Conservation (phyloP, 2,888 invertebrate genomes). For the Orthosia cruda region DNA sequence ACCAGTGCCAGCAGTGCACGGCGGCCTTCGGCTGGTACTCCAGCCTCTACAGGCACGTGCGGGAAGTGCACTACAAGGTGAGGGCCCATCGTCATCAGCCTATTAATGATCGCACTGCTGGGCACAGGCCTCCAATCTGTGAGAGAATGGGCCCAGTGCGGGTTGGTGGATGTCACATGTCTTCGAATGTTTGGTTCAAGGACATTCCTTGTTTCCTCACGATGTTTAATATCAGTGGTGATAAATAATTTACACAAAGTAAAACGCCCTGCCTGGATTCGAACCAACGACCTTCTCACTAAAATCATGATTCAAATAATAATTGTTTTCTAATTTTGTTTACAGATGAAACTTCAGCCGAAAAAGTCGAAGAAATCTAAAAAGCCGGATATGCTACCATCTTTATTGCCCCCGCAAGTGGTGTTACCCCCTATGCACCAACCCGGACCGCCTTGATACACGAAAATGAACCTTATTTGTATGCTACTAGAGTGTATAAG, state of each 20-base stretch:
- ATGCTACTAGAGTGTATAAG: background rate
- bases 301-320: background rate
- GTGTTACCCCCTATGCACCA: slow-evolving; percentile 19
- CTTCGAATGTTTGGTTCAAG: no score
- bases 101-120: no score
- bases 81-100: no score
- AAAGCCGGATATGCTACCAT: slow-evolving; percentile 63
- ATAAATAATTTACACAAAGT: no score
- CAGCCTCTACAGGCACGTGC: background rate
- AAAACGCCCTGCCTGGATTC: slow-evolving; percentile 33
- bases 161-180: no score
- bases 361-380: slow-evolving; percentile 78
- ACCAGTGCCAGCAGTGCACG: slow-evolving; percentile 82
- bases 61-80: background rate
- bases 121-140: no score
- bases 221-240: no score
- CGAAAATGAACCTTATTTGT: background rate
- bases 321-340: background rate
- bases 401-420: slow-evolving; percentile 39
- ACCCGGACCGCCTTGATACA: slow-evolving; percentile 19
- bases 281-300: no score
- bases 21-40: slow-evolving; percentile 89
- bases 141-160: no score
- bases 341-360: slow-evolving; percentile 81
- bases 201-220: no score